Percentiles rank a stretch among this genome's conserved stretches.
Evolutionary conservation across 2,797 vertebrate genomes (phyloP).

Genomic region (Cryptoblepharus egeriae): DNA sequence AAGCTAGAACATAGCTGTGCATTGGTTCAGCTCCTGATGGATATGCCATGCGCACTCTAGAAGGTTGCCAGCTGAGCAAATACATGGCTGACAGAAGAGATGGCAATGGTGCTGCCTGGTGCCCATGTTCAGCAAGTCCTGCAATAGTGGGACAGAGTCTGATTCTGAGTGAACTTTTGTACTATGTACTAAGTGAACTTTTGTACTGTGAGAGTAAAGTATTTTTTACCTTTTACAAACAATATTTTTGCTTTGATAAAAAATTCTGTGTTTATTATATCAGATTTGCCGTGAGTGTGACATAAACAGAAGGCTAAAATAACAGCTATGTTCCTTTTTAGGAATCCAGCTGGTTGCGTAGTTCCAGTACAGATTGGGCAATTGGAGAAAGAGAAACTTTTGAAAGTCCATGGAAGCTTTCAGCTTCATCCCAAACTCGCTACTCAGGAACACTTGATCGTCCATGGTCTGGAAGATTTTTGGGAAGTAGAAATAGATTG

Average conservation of each 20-base stretch:
- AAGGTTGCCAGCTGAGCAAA: too few species aligned
- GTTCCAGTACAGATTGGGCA: slow-evolving; percentile 82
- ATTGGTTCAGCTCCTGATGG: too few species aligned
- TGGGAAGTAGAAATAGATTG: slow-evolving; percentile 85
- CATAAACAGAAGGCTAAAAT: background rate
- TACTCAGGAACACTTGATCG: slow-evolving; percentile 82
- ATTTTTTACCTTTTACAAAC: background rate
- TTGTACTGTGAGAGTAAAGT: too few species aligned
- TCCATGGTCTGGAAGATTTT: slow-evolving; percentile 79
- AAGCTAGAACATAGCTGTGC: too few species aligned
- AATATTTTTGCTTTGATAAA: slow-evolving; percentile 4
- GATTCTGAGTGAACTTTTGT: background rate
- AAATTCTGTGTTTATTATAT: background rate
- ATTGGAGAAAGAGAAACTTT: slow-evolving; percentile 78
- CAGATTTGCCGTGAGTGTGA: background rate
- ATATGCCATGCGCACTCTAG: too few species aligned
- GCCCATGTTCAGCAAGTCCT: too few species aligned
- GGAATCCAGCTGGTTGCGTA: slow-evolving; percentile 78
- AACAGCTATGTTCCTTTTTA: slow-evolving; percentile 63
- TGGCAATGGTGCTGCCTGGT: too few species aligned
- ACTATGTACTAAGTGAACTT: background rate
- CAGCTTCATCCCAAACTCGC: slow-evolving; percentile 75
- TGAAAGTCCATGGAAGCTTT: slow-evolving; percentile 84
- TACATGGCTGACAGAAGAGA: too few species aligned
- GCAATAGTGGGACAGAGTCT: too few species aligned